These are phyloP conservation scores for Cydia strobilella DNA, from an alignment of 1,140 invertebrate species.

Conservation along the genomic window DNA sequence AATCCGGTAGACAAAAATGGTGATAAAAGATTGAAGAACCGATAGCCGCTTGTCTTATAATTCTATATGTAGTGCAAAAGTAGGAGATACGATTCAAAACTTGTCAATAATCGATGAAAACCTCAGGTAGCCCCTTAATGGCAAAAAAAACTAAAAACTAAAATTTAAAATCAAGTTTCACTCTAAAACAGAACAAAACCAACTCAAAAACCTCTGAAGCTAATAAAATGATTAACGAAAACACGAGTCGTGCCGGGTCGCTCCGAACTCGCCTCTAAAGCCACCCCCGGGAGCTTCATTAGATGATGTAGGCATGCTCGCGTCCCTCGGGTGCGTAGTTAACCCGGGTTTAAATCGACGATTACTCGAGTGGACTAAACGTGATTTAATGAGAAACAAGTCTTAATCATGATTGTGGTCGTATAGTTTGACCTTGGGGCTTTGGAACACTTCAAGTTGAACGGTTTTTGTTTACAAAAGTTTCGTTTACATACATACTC, in stretches of 20 bases:
- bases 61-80: too few species aligned
- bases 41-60: too few species aligned
- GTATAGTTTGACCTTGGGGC: conserved; percentile 3
- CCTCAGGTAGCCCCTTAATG: too few species aligned
- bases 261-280: conserved; percentile 6
- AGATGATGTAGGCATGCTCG: conserved; percentile 28
- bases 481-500: background rate
- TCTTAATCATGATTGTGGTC: conserved; percentile 17
- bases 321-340: conserved; percentile 4
- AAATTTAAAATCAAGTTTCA: too few species aligned
- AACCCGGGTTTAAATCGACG: conserved; percentile 6
- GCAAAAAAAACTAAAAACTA: too few species aligned
- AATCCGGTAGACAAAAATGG: too few species aligned
- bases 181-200: background rate
- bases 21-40: too few species aligned
- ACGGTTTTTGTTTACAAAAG: background rate
- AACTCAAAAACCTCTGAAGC: conserved; percentile 1
- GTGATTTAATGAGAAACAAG: conserved; percentile 30
- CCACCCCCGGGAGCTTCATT: conserved; percentile 23
- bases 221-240: conserved; percentile 28
- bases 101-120: too few species aligned
- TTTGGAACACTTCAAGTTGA: background rate
- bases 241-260: background rate
- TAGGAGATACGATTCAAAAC: too few species aligned
- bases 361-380: conserved; percentile 29